A percentile compares a stretch with the other conserved stretches of the same genome.
phyloP scores from a whole-genome alignment of 2,113 vertebrate species.

The Pangasianodon gigas region DNA sequence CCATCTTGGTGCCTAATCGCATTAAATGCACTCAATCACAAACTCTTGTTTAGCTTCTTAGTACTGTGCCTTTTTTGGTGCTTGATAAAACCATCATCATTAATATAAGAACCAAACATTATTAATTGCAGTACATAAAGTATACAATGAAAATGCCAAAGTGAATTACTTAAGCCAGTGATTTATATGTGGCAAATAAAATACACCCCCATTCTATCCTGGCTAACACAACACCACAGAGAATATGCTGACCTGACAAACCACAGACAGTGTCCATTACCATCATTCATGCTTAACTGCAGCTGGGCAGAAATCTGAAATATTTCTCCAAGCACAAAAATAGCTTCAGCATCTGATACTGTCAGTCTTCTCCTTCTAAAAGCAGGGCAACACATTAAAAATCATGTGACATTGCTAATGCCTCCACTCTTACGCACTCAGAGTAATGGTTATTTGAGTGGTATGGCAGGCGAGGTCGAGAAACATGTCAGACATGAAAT shows the following conservation, averaged over 20 bases:
- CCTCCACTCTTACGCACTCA: neutral
- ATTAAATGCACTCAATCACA: neutral
- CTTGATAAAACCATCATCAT: neutral
- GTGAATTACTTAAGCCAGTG: neutral
- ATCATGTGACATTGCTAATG: conserved; percentile 5
- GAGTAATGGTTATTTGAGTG: neutral
- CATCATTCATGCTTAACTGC: neutral
- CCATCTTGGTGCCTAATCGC: conserved; percentile 14
- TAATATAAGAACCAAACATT: too few species aligned
- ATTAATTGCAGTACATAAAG: neutral
- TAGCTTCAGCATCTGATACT: conserved; percentile 16
- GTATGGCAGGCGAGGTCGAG: neutral
- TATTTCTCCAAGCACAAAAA: conserved; percentile 2
- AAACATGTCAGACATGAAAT: neutral
- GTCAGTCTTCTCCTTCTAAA: conserved; percentile 19
- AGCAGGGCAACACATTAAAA: neutral
- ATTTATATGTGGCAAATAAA: neutral
- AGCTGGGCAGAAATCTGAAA: neutral
- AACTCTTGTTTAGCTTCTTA: neutral
- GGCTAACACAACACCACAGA: neutral
- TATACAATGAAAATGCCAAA: neutral
- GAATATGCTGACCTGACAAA: neutral
- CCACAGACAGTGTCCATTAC: neutral
- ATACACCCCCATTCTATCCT: neutral
- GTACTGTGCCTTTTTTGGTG: neutral